Evolutionary conservation across 2,888 invertebrate genomes (phyloP).

Genomic region (Dascillus cervinus): DNA sequence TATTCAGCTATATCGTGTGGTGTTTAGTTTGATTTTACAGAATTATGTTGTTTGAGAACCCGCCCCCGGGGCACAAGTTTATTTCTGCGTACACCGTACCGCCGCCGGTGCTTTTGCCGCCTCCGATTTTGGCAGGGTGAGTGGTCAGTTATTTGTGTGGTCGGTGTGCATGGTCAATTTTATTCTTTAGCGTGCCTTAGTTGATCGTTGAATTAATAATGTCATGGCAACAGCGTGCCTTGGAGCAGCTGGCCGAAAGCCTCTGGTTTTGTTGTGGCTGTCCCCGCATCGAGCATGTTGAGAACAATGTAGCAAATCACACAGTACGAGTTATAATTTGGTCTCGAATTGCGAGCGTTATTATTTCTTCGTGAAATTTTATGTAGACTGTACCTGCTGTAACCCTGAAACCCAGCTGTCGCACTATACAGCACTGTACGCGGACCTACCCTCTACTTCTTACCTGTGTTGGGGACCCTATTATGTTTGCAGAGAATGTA

Average conservation of each 20-base stretch:
- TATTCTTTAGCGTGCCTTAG: too few relatives aligned
- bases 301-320: too few relatives aligned
- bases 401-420: constrained; percentile 27
- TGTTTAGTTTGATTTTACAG: constrained; percentile 6
- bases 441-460: not conserved
- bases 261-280: too few relatives aligned
- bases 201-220: not conserved
- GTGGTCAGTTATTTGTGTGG: constrained; percentile 17
- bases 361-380: too few relatives aligned
- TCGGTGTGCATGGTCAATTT: too few relatives aligned
- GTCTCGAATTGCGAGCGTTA: too few relatives aligned
- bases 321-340: too few relatives aligned
- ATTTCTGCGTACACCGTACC: constrained; percentile 65
- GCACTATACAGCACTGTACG: constrained; percentile 8
- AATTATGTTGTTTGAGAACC: constrained; percentile 64
- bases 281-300: too few relatives aligned
- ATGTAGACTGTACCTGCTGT: constrained; percentile 27
- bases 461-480: not conserved
- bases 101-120: constrained; percentile 46
- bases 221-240: constrained; percentile 1
- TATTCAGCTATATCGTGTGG: constrained; percentile 8
- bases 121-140: constrained; percentile 34
- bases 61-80: constrained; percentile 53
- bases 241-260: not conserved
- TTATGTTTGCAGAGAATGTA: too few relatives aligned